Evolutionary conservation across 2,113 vertebrate species (phyloP).

Genomic region (Pholis gunnellus): DNA sequence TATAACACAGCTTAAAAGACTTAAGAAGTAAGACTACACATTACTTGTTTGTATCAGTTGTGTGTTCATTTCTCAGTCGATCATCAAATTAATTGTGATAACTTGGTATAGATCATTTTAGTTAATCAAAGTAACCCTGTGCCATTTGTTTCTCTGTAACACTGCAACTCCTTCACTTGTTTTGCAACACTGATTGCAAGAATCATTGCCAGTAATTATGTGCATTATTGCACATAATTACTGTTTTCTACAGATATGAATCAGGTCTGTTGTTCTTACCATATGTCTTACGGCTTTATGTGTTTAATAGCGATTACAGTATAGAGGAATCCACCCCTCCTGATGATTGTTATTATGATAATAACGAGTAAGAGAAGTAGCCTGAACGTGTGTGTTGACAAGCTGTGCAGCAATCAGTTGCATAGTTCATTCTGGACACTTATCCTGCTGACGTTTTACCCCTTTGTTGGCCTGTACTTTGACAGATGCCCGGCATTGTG

Average conservation of each 20-base stretch:
- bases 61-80: background rate
- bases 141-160: background rate
- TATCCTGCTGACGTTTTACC: conserved; percentile 13
- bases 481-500: conserved; percentile 63
- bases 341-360: conserved; percentile 34
- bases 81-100: background rate
- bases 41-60: background rate
- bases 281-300: background rate
- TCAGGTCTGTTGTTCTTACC: background rate
- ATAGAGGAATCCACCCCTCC: background rate
- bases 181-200: conserved; percentile 12
- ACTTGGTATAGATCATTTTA: background rate
- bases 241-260: conserved; percentile 2
- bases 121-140: background rate
- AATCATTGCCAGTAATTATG: background rate
- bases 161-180: background rate
- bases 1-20: background rate
- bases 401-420: conserved; percentile 12
- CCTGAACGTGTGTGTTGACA: conserved; percentile 14
- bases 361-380: conserved; percentile 4
- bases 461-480: conserved; percentile 40
- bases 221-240: conserved; percentile 39
- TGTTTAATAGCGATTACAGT: background rate
- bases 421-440: conserved; percentile 5
- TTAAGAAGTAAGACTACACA: conserved; percentile 9